Percentiles rank a stretch among this genome's conserved stretches.
Evolutionary conservation across 2,888 invertebrate genomes (phyloP).

Genomic region (Mesorhabditis sp.): DNA sequence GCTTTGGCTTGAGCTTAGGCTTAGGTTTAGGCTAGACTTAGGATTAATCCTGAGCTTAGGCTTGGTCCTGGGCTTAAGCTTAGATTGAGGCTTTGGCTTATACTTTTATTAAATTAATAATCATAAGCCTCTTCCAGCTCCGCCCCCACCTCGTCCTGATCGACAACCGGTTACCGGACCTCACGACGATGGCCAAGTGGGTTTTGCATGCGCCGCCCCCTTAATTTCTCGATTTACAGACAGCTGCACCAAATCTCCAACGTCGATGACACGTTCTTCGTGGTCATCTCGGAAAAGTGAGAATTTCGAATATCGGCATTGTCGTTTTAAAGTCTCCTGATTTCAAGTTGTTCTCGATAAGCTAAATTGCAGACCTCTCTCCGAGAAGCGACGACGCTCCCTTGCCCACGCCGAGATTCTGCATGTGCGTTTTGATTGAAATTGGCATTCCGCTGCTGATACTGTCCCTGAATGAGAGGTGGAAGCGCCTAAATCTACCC

Average conservation of each 20-base stretch:
- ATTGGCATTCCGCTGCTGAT: not conserved
- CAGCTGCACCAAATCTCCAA: slow-evolving; percentile 18
- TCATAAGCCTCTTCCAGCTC: slow-evolving; percentile 15
- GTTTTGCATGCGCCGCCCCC: slow-evolving; percentile 16
- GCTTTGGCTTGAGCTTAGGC: no score
- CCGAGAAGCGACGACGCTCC: slow-evolving; percentile 41
- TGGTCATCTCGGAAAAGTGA: slow-evolving; percentile 31
- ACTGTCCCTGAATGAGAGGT: not conserved
- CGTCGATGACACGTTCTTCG: slow-evolving; percentile 25
- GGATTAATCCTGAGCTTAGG: no score
- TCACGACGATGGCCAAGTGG: slow-evolving; percentile 40
- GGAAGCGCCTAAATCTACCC: no score
- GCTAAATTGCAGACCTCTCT: slow-evolving; percentile 29
- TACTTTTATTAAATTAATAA: no score
- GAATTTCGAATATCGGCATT: slow-evolving; percentile 4
- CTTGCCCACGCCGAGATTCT: slow-evolving; percentile 38
- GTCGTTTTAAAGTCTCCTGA: not conserved
- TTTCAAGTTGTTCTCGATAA: slow-evolving; percentile 8
- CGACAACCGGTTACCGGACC: slow-evolving; percentile 42
- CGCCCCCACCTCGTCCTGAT: slow-evolving; percentile 46
- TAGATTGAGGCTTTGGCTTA: no score
- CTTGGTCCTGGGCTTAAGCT: no score
- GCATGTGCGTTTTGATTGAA: slow-evolving; percentile 31
- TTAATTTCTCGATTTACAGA: slow-evolving; percentile 12
- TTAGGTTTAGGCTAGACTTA: no score